Evolutionary conservation across 2,888 invertebrate genomes (phyloP).

Genomic region (Lymantria dispar): DNA sequence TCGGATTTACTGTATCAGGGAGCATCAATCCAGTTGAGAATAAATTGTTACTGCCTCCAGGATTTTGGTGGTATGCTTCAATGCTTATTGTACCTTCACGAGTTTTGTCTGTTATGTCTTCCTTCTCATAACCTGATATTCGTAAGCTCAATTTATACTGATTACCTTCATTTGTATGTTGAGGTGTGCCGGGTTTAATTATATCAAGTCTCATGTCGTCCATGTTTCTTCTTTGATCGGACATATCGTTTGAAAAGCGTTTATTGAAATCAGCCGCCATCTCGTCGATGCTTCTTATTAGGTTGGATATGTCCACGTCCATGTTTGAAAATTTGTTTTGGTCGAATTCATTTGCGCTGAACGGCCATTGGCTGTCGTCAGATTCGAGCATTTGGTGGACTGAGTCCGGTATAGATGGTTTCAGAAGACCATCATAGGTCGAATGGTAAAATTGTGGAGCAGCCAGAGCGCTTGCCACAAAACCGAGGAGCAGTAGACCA

Average conservation of each 20-base stretch:
- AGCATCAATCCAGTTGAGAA: slow-evolving; percentile 14
- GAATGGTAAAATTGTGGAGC: slow-evolving; percentile 42
- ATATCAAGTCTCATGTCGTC: neutral
- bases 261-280: neutral
- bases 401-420: too few relatives aligned
- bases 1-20: slow-evolving; percentile 47
- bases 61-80: slow-evolving; percentile 50
- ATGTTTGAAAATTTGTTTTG: too few relatives aligned
- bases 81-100: slow-evolving; percentile 59
- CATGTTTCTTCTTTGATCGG: neutral
- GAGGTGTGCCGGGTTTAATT: neutral
- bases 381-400: too few relatives aligned
- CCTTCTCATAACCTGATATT: slow-evolving; percentile 53
- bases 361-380: too few relatives aligned
- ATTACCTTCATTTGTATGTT: slow-evolving; percentile 36
- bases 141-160: slow-evolving; percentile 55
- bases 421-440: too few relatives aligned
- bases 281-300: neutral
- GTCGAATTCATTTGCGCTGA: too few relatives aligned
- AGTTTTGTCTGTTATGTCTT: slow-evolving; percentile 66
- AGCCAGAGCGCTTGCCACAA: slow-evolving; percentile 49
- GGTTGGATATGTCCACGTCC: too few relatives aligned
- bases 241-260: too few relatives aligned
- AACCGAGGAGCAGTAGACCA: slow-evolving; percentile 40
- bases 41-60: neutral